Evolutionary conservation across 2,888 invertebrate species (phyloP), one percentile per base, ranked within the genome.

Genomic region (Calameuta idolon): DNA sequence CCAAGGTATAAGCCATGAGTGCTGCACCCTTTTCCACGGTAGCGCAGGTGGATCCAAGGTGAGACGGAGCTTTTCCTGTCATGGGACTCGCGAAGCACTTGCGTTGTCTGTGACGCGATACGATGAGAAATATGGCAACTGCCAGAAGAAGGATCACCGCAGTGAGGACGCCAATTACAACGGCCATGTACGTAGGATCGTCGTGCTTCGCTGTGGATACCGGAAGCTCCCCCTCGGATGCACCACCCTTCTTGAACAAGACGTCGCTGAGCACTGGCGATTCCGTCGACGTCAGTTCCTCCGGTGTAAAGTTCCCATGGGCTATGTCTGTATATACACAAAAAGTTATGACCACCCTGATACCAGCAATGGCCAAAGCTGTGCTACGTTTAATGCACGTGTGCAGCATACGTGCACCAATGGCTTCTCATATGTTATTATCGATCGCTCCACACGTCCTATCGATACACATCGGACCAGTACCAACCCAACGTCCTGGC

Each of bases 31-130:
- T 92, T 83, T 92, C 92, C 15, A 92, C 92, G 76, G 92, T 91
- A 9, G 92, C 92, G 77, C 91, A 91, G 79, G 91, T 91, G 79
- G 91, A 91, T 34, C 91, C 90, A 34, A 91, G 87, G 80, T 91
- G 91, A 78, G 91, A 91, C 11, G 93, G 93, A 34, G 93, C 92
- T 89, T 94, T 94, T 12, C 94, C 93, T 35, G 95, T 94, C 85
- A 95, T 92, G 2, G 96, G 95, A 80, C 95, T 95, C 12, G 95
- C 94, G 90, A 95, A 95, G 88, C 95, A 95, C 90, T 96, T 96
- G 81, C 95, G 93, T 86, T 95, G 95, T 55, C 94, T 92, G 89
- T 95, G 95, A 73, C 96, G 93, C 81, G 95, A 94, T 73, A 96
- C 93, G 87, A 96, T 94, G 77, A 96, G 93, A 90, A 95, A 94